Conservation (phyloP, 2,797 vertebrate species). For the Urocyon cinereoargenteus region DNA sequence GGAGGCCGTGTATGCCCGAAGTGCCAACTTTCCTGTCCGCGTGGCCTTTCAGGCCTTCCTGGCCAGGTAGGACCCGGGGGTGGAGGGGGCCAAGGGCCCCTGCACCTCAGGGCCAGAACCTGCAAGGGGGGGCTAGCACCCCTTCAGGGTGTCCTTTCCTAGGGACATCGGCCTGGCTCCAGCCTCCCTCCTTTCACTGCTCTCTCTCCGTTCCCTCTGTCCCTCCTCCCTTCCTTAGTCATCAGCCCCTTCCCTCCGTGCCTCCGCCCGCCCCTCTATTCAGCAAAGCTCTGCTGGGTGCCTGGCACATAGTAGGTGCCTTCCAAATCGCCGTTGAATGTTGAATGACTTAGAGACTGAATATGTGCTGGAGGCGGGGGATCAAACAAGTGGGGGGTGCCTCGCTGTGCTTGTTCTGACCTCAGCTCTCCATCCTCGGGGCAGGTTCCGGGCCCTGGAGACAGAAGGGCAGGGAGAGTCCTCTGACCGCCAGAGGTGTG, state of each 20-base stretch:
- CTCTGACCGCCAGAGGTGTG: constrained; percentile 83
- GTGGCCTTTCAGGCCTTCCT: constrained; percentile 91
- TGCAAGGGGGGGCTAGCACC: too few relatives aligned
- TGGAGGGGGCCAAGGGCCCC: neutral
- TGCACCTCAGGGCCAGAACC: neutral
- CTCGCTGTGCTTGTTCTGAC: neutral
- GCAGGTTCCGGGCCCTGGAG: constrained; percentile 70
- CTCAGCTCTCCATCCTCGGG: neutral
- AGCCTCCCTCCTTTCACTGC: too few relatives aligned
- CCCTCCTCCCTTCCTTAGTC: neutral
- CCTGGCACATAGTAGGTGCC: neutral
- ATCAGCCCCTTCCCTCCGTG: rapidly evolving
- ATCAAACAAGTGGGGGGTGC: neutral
- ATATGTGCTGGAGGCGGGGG: too few relatives aligned
- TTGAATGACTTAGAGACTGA: neutral
- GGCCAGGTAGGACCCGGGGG: constrained; percentile 89
- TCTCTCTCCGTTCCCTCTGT: neutral
- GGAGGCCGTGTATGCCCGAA: constrained; percentile 91
- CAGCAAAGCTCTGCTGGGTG: neutral
- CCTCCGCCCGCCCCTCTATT: neutral
- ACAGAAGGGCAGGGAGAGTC: constrained; percentile 83
- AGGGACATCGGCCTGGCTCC: neutral
- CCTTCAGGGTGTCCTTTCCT: neutral
- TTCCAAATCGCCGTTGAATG: neutral
- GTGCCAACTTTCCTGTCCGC: constrained; percentile 92